Percentiles rank a stretch among this genome's conserved stretches.
Conservation (phyloP, 2,113 vertebrate genomes). For the Colistium nudipinnis region DNA sequence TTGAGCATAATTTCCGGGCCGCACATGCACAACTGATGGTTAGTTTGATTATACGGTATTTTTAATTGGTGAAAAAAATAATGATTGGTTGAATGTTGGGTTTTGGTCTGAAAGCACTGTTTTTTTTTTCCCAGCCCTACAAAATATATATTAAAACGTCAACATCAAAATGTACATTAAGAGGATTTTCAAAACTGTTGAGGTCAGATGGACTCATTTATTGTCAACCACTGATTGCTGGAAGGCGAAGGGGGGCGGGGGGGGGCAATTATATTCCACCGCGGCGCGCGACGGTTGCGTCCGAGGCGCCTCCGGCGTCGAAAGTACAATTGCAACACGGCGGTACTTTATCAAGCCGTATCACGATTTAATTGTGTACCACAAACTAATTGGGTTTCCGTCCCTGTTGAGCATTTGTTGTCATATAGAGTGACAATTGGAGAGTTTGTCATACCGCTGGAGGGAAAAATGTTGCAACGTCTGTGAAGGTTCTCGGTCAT, state of each 20-base stretch:
- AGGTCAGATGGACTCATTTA: neutral
- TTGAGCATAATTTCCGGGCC: slow-evolving; percentile 12
- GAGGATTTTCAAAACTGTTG: too few relatives aligned
- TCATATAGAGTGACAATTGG: neutral
- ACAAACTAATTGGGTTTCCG: neutral
- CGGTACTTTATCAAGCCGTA: neutral
- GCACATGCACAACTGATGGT: neutral
- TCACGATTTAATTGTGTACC: neutral
- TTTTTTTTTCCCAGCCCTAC: too few relatives aligned
- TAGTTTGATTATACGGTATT: slow-evolving; percentile 35
- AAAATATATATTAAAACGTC: too few relatives aligned
- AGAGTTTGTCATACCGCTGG: neutral
- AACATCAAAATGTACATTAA: too few relatives aligned
- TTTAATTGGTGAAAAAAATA: slow-evolving; percentile 10
- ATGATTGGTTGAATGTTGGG: neutral
- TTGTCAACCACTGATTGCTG: neutral
- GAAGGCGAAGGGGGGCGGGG: neutral
- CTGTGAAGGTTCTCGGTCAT: too few relatives aligned
- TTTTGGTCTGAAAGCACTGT: neutral
- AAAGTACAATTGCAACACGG: neutral
- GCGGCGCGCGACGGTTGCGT: too few relatives aligned
- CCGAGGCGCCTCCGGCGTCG: neutral
- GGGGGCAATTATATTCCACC: too few relatives aligned
- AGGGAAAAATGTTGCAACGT: neutral
- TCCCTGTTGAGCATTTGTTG: neutral